Base-by-base conservation (phyloP, 2,113 vertebrate species). In the Urocynchramus pylzowi region DNA sequence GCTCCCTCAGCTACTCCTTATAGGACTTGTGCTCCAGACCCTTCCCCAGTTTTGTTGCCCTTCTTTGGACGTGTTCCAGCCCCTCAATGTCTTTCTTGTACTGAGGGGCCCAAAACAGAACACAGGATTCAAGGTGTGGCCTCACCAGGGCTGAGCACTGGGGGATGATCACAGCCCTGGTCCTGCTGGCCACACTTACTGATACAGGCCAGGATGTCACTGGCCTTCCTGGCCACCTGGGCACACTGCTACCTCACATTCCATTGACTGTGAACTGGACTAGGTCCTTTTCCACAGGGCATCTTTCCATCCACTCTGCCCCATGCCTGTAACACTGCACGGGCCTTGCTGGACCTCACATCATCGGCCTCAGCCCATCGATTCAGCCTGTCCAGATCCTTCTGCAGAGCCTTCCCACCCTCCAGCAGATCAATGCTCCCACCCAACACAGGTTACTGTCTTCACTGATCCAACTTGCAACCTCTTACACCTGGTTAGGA, bases 111-210 rank as follows among this genome's bases (percentile, higher is more conserved):
- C 61, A 60, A 2, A 54, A 60, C 17, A 10, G 23, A 41, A 13
- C 13, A 13, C 23, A 44, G 15, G 0, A 23, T 1, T 50, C 0
- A 0, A 77, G 33, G 18, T 41, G 26, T 1, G 1, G 5, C 41
- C 33, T 82, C 33, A 20, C 17, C 23, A 35, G 52, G 7, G 30
- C 47, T 1, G 6, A 67, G 45, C 13, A 11, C 17, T 8, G 13
- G 5, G 3, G 15, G 6, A 50, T 0, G 0, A 31, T 16, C 35
- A 11, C 33, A 1, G 22, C 33, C 35, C 35, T 54, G 2, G 0
- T 83, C 27, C 87, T 87, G 13, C 42, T 87, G 78, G 42, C 42
- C 42, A 73, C 11, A 6, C 11, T 9, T 74, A 1, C 33, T 83
- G 52, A 41, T 6, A 5, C 10, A 54, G 19, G 52, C 18, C 75